Conservation (phyloP, 2,113 vertebrate genomes). For the Zosterops lateralis region DNA sequence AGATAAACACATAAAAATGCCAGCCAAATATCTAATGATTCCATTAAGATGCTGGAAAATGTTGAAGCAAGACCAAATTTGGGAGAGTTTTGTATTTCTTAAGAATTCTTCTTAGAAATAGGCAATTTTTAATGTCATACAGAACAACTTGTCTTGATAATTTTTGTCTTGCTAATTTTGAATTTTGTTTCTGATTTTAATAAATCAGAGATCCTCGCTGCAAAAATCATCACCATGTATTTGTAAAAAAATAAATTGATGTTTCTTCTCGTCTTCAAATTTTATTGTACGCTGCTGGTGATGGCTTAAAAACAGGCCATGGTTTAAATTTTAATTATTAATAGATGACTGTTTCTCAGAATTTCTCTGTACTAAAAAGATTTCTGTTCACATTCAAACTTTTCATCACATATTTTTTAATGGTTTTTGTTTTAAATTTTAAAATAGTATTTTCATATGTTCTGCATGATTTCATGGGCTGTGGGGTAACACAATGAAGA, state of each 20-base stretch:
- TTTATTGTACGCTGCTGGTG: neutral
- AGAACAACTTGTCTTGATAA: rapidly evolving
- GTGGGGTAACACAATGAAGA: neutral
- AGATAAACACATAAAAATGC: neutral
- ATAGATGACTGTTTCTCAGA: neutral
- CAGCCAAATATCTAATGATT: neutral
- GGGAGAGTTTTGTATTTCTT: neutral
- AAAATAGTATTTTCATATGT: neutral
- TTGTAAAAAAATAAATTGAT: neutral
- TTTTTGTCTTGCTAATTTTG: neutral
- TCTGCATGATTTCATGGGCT: neutral
- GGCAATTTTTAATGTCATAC: neutral
- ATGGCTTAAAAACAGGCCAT: neutral
- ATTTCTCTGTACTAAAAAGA: neutral
- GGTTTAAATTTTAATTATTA: neutral
- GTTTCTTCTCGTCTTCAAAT: neutral
- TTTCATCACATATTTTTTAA: neutral
- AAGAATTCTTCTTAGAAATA: neutral
- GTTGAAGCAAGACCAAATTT: neutral
- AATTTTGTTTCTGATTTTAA: neutral
- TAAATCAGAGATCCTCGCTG: neutral
- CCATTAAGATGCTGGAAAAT: neutral
- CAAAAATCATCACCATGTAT: neutral
- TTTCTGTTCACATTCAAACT: neutral
- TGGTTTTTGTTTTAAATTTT: neutral